Percentiles rank a stretch among this genome's conserved stretches.
Evolutionary conservation across 2,113 vertebrate species (phyloP).

Genomic region (Sebastes schlegelii): DNA sequence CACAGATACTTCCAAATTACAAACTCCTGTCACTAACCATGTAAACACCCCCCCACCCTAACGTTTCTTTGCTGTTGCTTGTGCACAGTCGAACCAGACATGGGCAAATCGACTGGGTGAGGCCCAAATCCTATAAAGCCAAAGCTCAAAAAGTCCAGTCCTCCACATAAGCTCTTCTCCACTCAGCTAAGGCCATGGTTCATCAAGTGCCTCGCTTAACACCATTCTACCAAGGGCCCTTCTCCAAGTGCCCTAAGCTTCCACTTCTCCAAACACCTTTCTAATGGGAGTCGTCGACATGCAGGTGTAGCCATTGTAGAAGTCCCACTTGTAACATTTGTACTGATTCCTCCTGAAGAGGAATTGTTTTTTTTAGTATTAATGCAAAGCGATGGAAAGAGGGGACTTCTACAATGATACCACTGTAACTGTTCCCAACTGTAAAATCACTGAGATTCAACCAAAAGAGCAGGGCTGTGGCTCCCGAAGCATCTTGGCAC

Average conservation of each 20-base stretch:
- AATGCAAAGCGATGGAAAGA: conserved; percentile 4
- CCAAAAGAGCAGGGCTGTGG: conserved; percentile 68
- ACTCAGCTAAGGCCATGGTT: conserved; percentile 53
- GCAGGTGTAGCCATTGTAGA: conserved; percentile 38
- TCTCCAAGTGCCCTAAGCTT: conserved; percentile 47
- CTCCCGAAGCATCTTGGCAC: conserved; percentile 66
- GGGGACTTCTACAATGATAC: conserved; percentile 30
- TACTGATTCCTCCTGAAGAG: neutral
- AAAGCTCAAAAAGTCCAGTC: conserved; percentile 37
- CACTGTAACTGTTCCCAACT: neutral
- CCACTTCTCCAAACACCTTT: conserved; percentile 49
- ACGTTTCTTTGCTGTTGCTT: neutral
- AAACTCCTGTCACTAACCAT: neutral
- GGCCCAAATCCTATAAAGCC: conserved; percentile 5
- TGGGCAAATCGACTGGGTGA: neutral
- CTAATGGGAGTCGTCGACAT: conserved; percentile 33
- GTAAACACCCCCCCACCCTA: neutral
- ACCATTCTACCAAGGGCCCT: conserved; percentile 52
- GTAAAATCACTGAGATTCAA: conserved; percentile 2
- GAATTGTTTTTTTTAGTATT: neutral
- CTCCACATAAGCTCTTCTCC: conserved; percentile 52
- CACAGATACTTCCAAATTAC: conserved; percentile 18
- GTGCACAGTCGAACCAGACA: neutral
- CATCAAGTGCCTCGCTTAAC: conserved; percentile 66
- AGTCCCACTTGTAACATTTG: conserved; percentile 21